A percentile compares a stretch with the other conserved stretches of the same genome.
Conservation (phyloP, 2,888 invertebrate genomes). For the Silvanus unidentatus region DNA sequence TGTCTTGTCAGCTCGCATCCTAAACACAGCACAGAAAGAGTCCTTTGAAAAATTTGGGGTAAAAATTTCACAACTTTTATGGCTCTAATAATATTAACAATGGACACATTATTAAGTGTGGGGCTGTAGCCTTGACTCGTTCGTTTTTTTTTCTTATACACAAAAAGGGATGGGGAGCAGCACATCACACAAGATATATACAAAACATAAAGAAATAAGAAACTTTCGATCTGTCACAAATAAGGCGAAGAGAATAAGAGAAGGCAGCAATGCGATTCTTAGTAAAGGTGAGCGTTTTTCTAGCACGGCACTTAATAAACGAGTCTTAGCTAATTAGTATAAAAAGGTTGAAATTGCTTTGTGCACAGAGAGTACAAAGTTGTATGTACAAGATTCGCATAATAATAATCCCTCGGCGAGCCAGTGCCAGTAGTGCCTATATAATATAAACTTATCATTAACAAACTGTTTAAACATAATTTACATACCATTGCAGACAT, state of each 20-base stretch:
- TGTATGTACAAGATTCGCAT: constrained; percentile 19
- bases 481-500: constrained; percentile 23
- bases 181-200: too few relatives aligned
- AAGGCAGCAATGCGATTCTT: constrained; percentile 30
- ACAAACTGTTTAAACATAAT: constrained; percentile 5
- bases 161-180: too few relatives aligned
- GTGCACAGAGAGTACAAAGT: constrained; percentile 22
- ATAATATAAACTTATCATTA: constrained; percentile 13
- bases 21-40: too few relatives aligned
- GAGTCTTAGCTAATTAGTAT: constrained; percentile 37
- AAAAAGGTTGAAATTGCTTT: constrained; percentile 28
- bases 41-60: too few relatives aligned
- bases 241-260: constrained; percentile 31
- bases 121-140: too few relatives aligned
- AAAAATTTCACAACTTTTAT: too few relatives aligned
- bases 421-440: constrained; percentile 9
- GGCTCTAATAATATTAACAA: too few relatives aligned
- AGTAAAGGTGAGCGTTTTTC: constrained; percentile 34
- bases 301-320: constrained; percentile 32
- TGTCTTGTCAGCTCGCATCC: constrained; percentile 15
- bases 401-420: constrained; percentile 22
- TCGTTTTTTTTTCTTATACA: too few relatives aligned
- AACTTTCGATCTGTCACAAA: constrained; percentile 38
- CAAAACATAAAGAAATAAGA: constrained; percentile 28
- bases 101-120: too few relatives aligned